A percentile compares a stretch with the other conserved stretches of the same genome.
Conservation (phyloP, 2,113 vertebrate species). For the Lagopus muta region DNA sequence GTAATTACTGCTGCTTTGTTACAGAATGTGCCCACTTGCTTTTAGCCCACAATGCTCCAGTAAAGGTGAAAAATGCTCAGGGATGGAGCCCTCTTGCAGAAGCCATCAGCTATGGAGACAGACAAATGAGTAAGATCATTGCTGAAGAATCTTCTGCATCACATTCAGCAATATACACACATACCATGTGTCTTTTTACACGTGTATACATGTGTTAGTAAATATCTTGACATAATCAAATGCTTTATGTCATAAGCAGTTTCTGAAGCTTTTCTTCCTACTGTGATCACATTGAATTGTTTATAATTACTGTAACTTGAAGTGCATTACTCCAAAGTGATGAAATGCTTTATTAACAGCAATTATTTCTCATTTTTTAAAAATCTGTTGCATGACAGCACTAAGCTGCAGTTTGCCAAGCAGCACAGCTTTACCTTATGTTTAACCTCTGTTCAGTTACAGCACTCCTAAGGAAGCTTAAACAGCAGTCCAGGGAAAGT, state of each 20-base stretch:
- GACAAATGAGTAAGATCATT: conserved; percentile 95
- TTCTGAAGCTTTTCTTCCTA: background rate
- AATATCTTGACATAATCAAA: background rate
- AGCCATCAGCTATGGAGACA: conserved; percentile 99
- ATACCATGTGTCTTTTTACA: background rate
- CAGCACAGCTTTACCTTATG: background rate
- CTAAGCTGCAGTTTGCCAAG: background rate
- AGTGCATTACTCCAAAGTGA: background rate
- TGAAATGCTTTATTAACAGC: background rate
- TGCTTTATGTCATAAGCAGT: background rate
- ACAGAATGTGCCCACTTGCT: conserved; percentile 98
- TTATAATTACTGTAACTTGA: background rate
- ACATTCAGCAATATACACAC: accelerated
- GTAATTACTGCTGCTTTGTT: conserved; percentile 29
- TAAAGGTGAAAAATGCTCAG: conserved; percentile 99
- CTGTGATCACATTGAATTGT: background rate
- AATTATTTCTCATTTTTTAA: background rate
- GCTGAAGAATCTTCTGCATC: background rate
- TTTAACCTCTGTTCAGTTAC: conserved; percentile 85
- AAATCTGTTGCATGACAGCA: background rate
- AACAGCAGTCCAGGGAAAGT: conserved; percentile 97
- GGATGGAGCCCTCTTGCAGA: conserved; percentile 99
- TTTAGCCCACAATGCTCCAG: conserved; percentile 98
- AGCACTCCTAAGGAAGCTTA: conserved; percentile 95
- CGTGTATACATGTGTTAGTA: accelerated